These are phyloP conservation scores for Drosophila fuyamai DNA, from an alignment of 1,140 invertebrate genomes.

Conservation along the genomic window DNA sequence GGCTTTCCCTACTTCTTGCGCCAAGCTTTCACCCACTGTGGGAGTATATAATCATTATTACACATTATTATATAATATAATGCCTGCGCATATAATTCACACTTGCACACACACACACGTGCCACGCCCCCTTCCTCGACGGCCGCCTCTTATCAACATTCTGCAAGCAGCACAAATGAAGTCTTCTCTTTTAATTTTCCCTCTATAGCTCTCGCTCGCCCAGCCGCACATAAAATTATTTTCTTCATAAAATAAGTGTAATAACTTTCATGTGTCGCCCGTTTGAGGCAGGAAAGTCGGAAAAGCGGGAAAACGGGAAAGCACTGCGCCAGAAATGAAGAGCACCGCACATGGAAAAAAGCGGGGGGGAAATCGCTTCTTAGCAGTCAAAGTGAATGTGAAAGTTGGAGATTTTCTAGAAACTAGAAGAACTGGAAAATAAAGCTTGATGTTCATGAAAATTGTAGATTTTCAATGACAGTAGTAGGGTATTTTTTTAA, in stretches of 20 bases:
- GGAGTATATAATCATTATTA: conserved; percentile 67
- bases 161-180: conserved; percentile 75
- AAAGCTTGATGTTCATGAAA: neutral
- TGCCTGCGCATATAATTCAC: conserved; percentile 63
- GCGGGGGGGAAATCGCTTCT: conserved; percentile 23
- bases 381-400: conserved; percentile 8
- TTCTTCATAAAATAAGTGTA: conserved; percentile 82
- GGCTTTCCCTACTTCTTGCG: neutral
- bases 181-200: conserved; percentile 79
- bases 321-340: conserved; percentile 2
- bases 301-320: conserved; percentile 17
- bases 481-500: too few relatives aligned
- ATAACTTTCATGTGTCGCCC: conserved; percentile 79
- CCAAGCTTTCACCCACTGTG: conserved; percentile 7
- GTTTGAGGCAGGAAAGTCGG: conserved; percentile 39
- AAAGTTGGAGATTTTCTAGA: neutral
- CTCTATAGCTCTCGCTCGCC: conserved; percentile 11
- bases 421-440: neutral
- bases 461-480: too few relatives aligned
- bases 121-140: conserved; percentile 25
- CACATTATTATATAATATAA: conserved; percentile 75
- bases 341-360: neutral
- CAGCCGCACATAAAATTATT: conserved; percentile 71
- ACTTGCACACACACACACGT: conserved; percentile 41
- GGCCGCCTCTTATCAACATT: conserved; percentile 66